Evolutionary conservation across 2,888 invertebrate genomes (phyloP).

Genomic region (Pyrocoelia pectoralis): DNA sequence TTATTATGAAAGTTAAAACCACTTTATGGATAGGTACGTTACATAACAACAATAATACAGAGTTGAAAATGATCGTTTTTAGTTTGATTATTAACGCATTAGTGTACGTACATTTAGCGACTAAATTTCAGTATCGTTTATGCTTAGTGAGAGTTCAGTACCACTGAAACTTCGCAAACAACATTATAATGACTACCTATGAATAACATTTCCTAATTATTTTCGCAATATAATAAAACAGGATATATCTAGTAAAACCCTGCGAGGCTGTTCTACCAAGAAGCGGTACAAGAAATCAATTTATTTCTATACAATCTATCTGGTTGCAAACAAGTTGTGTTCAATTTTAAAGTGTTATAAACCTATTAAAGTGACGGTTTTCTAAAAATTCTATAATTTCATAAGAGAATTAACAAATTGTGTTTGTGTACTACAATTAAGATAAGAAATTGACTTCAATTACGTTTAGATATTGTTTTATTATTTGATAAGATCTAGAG

Average conservation of each 20-base stretch:
- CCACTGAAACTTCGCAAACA: neutral
- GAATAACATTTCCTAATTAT: slow-evolving; percentile 14
- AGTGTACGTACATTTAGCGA: neutral
- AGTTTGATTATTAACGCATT: neutral
- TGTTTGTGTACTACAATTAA: neutral
- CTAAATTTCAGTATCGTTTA: neutral
- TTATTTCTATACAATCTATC: slow-evolving; percentile 16
- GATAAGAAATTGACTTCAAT: slow-evolving; percentile 2
- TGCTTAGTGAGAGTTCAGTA: neutral
- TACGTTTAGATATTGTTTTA: too few relatives aligned
- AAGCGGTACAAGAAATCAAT: slow-evolving; percentile 21
- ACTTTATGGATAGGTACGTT: neutral
- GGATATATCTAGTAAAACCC: slow-evolving; percentile 20
- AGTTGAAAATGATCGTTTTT: neutral
- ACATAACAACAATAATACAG: neutral
- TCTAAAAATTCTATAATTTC: too few relatives aligned
- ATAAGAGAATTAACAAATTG: neutral
- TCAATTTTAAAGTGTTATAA: neutral
- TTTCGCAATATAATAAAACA: slow-evolving; percentile 21
- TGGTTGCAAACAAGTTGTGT: slow-evolving; percentile 19
- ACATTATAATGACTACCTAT: slow-evolving; percentile 9
- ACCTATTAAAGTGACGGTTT: too few relatives aligned
- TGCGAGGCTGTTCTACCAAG: slow-evolving; percentile 14
- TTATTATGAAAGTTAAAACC: too few relatives aligned
- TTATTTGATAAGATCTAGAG: neutral